A percentile compares a stretch with the other conserved stretches of the same genome.
Conservation (phyloP, 2,888 invertebrate genomes). For the Drosophila suboccidentalis region DNA sequence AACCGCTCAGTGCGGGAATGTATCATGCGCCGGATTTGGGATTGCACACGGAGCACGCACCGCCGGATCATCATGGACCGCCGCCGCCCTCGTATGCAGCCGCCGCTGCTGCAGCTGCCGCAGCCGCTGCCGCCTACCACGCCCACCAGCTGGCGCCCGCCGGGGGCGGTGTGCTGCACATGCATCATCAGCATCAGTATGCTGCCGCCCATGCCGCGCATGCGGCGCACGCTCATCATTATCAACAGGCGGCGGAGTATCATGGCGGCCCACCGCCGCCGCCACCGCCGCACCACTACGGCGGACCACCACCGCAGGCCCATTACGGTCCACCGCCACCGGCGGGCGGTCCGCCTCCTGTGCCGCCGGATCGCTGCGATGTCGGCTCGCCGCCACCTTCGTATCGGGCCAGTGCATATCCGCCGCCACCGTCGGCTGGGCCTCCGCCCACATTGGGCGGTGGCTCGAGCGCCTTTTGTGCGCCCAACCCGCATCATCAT, state of each 20-base stretch:
- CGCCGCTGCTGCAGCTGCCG: conserved; percentile 80
- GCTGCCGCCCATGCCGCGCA: conserved; percentile 66
- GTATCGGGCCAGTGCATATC: conserved; percentile 77
- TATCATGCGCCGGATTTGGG: conserved; percentile 83
- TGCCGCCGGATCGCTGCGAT: conserved; percentile 74
- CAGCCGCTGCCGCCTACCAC: conserved; percentile 83
- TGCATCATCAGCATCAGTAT: conserved; percentile 82
- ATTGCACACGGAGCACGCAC: conserved; percentile 76
- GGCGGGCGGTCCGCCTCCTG: conserved; percentile 60
- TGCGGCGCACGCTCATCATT: conserved; percentile 75
- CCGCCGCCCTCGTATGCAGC: conserved; percentile 82
- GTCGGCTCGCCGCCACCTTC: conserved; percentile 81
- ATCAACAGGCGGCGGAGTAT: conserved; percentile 80
- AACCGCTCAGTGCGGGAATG: conserved; percentile 79
- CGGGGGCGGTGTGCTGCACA: conserved; percentile 65
- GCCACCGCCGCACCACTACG: conserved; percentile 63
- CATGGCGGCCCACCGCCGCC: conserved; percentile 66
- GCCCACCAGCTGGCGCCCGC: conserved; percentile 82
- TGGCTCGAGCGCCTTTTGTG: conserved; percentile 85
- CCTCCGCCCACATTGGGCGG: conserved; percentile 80
- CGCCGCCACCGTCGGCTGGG: conserved; percentile 58
- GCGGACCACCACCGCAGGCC: conserved; percentile 67
- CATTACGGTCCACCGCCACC: conserved; percentile 57
- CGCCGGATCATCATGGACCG: conserved; percentile 80
- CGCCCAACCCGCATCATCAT: conserved; percentile 84